Conservation (phyloP, 1,140 invertebrate species). For the Drosophila navojoa region DNA sequence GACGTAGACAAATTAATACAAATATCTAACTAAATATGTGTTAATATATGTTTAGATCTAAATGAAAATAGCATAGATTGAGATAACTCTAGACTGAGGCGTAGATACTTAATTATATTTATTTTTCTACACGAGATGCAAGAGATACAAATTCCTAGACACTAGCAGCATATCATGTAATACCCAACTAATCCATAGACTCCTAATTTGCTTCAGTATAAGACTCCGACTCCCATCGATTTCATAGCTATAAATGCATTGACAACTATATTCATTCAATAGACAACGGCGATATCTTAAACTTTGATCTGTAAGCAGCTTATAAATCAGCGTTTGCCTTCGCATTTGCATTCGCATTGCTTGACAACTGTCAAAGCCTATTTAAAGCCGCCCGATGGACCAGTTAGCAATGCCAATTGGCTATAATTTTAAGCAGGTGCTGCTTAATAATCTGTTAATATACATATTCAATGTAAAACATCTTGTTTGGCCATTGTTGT, state of each 20-base stretch:
- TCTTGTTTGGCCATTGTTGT: conserved; percentile 25
- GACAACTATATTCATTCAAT: too few species aligned
- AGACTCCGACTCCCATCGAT: not conserved
- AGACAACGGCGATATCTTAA: not conserved
- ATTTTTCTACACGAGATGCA: too few species aligned
- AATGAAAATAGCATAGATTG: too few species aligned
- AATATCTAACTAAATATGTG: too few species aligned
- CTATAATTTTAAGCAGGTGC: conserved; percentile 40
- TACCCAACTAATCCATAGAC: too few species aligned
- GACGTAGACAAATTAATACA: too few species aligned
- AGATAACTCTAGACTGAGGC: too few species aligned
- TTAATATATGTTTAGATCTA: too few species aligned
- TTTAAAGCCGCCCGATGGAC: conserved; percentile 30
- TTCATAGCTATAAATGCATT: not conserved
- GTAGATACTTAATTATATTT: too few species aligned
- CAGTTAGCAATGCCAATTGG: conserved; percentile 38
- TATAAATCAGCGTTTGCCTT: conserved; percentile 11
- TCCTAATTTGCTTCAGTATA: too few species aligned
- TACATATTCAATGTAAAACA: conserved; percentile 28
- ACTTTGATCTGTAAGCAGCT: conserved; percentile 11
- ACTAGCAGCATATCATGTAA: too few species aligned
- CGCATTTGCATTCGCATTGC: conserved; percentile 1
- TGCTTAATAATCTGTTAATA: conserved; percentile 21
- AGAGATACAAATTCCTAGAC: too few species aligned
- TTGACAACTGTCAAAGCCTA: conserved; percentile 14